Evolutionary conservation across 2,113 vertebrate species (phyloP), one percentile per base, ranked within the genome.

Genomic region (Oncorhynchus clarkii): DNA sequence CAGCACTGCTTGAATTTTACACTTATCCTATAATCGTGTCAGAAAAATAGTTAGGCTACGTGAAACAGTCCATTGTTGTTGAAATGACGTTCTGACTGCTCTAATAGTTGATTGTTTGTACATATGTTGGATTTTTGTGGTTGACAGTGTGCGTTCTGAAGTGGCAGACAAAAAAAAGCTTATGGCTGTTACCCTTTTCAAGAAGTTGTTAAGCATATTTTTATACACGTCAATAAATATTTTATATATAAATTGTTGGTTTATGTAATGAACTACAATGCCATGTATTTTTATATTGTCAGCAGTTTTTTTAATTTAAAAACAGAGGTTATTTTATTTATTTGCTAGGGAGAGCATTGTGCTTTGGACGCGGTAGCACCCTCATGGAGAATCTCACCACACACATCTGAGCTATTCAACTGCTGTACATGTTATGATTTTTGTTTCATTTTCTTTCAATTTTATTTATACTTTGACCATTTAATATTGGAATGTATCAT

Each of bases 271-370:
- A 94, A 90, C 90, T 91, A 92, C 87, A 89, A 86, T 92, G 88
- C 88, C 91, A 92, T 93, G 92, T 93, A 93, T 93, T 94, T 94
- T 93, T 94, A 92, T 93, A 94, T 92, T 92, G 90, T 91, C 86
- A 90, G 89, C 90, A 90, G 87, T 92, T 92, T 91, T 92, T 91
- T 83, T 90, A 90, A 90, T 93, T 93, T 92, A 88, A 90, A 85
- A 81, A 92, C 85, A 90, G 82, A 90, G 87, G 88, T 91, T 88
- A 88, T 90, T 92, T 92, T 91, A 88, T 90, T 87, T 90, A 86
- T 90, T 54, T 85, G 78, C 86, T 80, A 82, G 77, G 80, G 82
- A 77, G 80, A 90, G 83, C 82, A 80, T 83, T 84, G 81, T 85
- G 84, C 82, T 89, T 86, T 80, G 76, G 78, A 85, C 79, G 83